Evolutionary conservation across 2,888 invertebrate genomes (phyloP), one percentile per base, ranked within the genome.

Genomic region (Oscheius myriophilus): DNA sequence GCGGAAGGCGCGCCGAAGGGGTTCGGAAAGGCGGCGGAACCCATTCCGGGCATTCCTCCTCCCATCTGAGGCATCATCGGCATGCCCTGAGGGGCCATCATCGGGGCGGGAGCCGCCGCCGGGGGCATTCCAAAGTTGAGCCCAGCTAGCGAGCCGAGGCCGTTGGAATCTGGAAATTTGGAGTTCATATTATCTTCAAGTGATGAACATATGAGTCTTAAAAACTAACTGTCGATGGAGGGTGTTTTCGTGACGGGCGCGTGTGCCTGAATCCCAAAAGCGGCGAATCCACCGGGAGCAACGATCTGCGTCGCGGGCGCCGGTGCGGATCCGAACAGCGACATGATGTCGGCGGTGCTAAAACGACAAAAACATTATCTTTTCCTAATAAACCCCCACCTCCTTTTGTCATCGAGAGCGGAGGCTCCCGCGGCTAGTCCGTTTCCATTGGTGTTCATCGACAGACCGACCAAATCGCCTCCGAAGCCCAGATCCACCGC

Each of bases 311-410:
- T 54, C 6, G 61, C 55, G 16, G 54, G 45, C 16, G 49, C 26
- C 9, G 57, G 26, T 42, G 70, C 49, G 11, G 69, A 43, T 0
- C 76, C 77, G 61, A 81, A 81, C 4, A 81, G 69, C 0, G 81
- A 78, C 49, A 81, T 64, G 58, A 81, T 81, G 57, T 81, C 81
- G 6, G 75, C 78, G 33, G 68, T 78, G 39, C 58, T 65, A 41
- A 16, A 65, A 54, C 16, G 11, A n/a, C n/a, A n/a, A n/a, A 9
- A 9, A 26, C 1, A 54, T 18, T 9, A 52, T n/a, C 12, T 2
- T 52, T 52, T n/a, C 26, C 12, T 3, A 52, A n/a, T 12, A 52
- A 52, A 33, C 4, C 9, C 42, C 7, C 11, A 58, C 42, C 39
- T 43, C 43, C 43, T 46, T 41, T 67, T 67, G 2, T 67, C 67